These are phyloP conservation scores for Excalfactoria chinensis DNA, from an alignment of 2,113 vertebrate species.

Conservation along the genomic window DNA sequence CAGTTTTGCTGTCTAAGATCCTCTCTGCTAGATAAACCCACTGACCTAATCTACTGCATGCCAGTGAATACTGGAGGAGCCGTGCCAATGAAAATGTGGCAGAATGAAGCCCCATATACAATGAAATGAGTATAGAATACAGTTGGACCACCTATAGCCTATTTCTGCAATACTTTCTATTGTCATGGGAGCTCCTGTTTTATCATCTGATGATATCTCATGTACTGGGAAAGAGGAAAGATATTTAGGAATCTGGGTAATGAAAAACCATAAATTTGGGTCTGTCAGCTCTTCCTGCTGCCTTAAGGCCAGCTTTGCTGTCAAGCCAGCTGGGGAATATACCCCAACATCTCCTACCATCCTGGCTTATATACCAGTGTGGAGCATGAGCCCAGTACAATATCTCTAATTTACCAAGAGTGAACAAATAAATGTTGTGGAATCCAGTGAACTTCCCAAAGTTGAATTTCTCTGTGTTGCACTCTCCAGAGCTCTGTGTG, in stretches of 20 bases:
- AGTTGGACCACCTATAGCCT: not conserved
- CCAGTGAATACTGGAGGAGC: not conserved
- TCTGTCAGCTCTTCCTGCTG: not conserved
- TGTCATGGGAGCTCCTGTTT: not conserved
- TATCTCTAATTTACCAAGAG: not conserved
- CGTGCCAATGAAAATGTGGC: fast-evolving
- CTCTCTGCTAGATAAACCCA: not conserved
- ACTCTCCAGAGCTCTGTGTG: not conserved
- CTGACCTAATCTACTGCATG: not conserved
- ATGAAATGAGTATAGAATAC: not conserved
- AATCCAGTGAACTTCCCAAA: not conserved
- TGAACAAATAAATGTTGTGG: not conserved
- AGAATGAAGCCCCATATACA: not conserved
- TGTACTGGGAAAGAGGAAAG: not conserved
- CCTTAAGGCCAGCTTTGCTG: not conserved
- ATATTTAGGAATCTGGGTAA: not conserved
- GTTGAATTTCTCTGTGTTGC: not conserved
- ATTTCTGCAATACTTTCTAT: not conserved
- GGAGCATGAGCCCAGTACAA: not conserved
- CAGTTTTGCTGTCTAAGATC: not conserved
- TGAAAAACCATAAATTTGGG: not conserved
- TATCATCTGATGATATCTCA: not conserved
- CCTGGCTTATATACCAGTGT: not conserved
- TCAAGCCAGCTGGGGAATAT: fast-evolving
- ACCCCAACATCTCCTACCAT: not conserved